Percentiles rank a stretch among this genome's conserved stretches.
Evolutionary conservation across 1,140 invertebrate species (phyloP).

Genomic region (Aphis gossypii): DNA sequence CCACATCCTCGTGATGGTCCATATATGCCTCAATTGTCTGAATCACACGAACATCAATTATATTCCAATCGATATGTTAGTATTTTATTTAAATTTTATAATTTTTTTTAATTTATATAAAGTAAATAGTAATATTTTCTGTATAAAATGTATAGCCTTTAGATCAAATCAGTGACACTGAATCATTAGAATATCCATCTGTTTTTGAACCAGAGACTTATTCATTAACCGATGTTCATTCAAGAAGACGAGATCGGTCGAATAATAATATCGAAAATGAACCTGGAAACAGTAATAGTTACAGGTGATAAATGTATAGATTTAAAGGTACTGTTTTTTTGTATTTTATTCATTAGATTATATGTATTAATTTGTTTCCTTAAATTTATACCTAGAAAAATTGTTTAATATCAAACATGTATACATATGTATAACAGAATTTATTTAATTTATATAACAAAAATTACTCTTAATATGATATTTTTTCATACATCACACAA

Average conservation of each 20-base stretch:
- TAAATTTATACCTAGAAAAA: background rate
- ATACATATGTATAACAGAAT: conserved; percentile 29
- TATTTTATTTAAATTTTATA: background rate
- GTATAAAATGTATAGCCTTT: background rate
- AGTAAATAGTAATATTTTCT: background rate
- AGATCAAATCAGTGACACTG: conserved; percentile 44
- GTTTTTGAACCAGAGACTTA: conserved; percentile 84
- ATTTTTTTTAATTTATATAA: background rate
- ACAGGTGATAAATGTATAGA: conserved; percentile 14
- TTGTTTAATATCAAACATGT: background rate
- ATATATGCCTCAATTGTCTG: conserved; percentile 32
- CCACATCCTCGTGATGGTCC: background rate
- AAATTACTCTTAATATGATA: background rate
- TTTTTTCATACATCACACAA: conserved; percentile 9
- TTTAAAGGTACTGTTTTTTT: background rate
- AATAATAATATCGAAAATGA: conserved; percentile 51
- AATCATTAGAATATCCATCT: conserved; percentile 76
- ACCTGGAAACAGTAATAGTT: conserved; percentile 38
- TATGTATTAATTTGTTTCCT: background rate
- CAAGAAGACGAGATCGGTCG: conserved; percentile 48
- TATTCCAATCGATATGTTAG: conserved; percentile 53
- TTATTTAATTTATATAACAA: conserved; percentile 30
- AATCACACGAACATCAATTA: conserved; percentile 38
- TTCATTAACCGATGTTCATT: conserved; percentile 66
- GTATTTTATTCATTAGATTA: background rate